Base-by-base conservation (phyloP, 2,888 invertebrate species). In the Odontothrips loti region DNA sequence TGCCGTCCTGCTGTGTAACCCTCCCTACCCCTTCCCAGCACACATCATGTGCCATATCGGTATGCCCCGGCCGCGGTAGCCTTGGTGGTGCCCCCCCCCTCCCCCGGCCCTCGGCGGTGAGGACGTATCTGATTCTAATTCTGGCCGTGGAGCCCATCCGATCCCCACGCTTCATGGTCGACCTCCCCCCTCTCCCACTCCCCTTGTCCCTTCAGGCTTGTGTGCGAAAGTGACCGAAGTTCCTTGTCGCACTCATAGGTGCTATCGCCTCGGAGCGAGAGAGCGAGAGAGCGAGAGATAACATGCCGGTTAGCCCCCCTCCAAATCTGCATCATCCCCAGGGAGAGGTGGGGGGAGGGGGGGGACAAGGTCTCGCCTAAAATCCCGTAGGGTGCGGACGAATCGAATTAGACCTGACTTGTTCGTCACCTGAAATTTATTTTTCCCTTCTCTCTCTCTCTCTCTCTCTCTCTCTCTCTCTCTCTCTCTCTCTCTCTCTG, bases 101-200 rank as follows among this genome's bases (percentile, higher is more conserved):
- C 51, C 58, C 58, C 34, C 34, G 6, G 6, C 34, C 34, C 34
- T 43, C 3, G 34, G 34, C n/a, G 58, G 58, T 58, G 68, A 27
- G 68, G 68, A 75, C 68, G 68, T 75, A 75, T 75, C 68, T 75
- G 68, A 75, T 75, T 75, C 68, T 75, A 75, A 75, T 75, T 75
- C 68, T 75, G 27, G 68, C 27, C 27, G 68, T 75, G 68, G 58
- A 23, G 10, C 27, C 68, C 68, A 23, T 75, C 68, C 27, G 68
- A 23, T 27, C 11, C 23, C 68, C 51, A 1, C 11, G 51, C 51
- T 17, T 51, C 51, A 3, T 51, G 51, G 51, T n/a, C n/a, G n/a
- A n/a, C n/a, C 58, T 0, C 58, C 58, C 58, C 58, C 51, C 51
- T 20, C 51, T 10, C 51, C 51, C 51, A 51, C 10, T 20, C 6